These are phyloP conservation scores for Leptopilina drosophilae DNA, from an alignment of 2,888 invertebrate genomes.

Conservation along the genomic window DNA sequence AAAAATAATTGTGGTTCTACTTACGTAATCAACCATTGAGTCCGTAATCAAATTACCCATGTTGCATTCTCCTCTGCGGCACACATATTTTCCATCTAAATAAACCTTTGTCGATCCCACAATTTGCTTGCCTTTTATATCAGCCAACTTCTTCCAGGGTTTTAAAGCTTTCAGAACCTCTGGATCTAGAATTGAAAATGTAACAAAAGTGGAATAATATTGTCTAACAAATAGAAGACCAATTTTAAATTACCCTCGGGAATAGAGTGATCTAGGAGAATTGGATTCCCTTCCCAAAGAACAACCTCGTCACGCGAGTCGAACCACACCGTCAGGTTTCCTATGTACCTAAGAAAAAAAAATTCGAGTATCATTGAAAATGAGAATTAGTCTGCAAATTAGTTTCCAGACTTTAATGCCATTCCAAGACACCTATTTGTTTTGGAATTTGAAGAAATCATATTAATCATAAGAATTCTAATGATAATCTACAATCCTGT, in stretches of 20 bases:
- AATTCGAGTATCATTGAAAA: no score
- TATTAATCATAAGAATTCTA: no score
- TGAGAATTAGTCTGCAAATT: no score
- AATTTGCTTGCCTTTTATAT: conserved; percentile 78
- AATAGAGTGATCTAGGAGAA: conserved; percentile 82
- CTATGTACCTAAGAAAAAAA: conserved; percentile 82
- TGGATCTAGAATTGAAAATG: conserved; percentile 77
- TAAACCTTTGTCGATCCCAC: conserved; percentile 81
- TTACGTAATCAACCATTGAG: conserved; percentile 83
- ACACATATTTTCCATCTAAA: conserved; percentile 78
- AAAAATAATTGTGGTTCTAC: conserved; percentile 60
- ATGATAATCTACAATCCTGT: no score
- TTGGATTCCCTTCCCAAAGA: conserved; percentile 85
- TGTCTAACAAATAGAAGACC: background rate
- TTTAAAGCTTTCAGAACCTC: conserved; percentile 80
- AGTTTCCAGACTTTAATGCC: no score
- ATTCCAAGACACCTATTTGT: no score
- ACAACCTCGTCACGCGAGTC: conserved; percentile 83
- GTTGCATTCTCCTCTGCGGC: conserved; percentile 83
- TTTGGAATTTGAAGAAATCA: no score
- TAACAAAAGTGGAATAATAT: background rate
- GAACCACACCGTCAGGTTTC: conserved; percentile 85
- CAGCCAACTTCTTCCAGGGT: conserved; percentile 81
- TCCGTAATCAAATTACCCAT: conserved; percentile 87
- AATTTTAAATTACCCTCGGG: conserved; percentile 79